Evolutionary conservation across 2,113 vertebrate species (phyloP).

Genomic region (Nothobranchius furzeri): DNA sequence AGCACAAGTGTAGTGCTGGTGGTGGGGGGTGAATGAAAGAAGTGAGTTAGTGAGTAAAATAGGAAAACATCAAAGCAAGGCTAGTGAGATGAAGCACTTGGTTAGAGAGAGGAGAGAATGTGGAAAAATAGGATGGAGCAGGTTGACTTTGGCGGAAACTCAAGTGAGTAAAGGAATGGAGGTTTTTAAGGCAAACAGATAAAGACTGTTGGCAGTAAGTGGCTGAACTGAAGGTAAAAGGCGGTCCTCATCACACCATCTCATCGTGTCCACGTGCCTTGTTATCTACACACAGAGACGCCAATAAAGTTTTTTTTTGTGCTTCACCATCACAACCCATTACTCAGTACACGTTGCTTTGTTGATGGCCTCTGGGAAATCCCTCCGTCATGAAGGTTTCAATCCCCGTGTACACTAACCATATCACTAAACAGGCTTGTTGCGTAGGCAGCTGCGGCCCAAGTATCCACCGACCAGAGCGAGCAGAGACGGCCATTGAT

Average conservation of each 20-base stretch:
- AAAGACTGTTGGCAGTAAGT: conserved; percentile 17
- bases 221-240: conserved; percentile 27
- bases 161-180: conserved; percentile 30
- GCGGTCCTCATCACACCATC: conserved; percentile 44
- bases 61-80: conserved; percentile 36
- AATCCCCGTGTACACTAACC: conserved; percentile 49
- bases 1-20: neutral
- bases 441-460: conserved; percentile 25
- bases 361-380: conserved; percentile 41
- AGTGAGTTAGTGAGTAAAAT: conserved; percentile 38
- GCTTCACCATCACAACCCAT: conserved; percentile 46
- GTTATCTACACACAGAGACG: conserved; percentile 48
- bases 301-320: conserved; percentile 46
- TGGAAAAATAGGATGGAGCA: conserved; percentile 16
- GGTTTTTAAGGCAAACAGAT: conserved; percentile 27
- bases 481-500: conserved; percentile 50
- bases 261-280: conserved; percentile 46
- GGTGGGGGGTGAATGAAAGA: conserved; percentile 39
- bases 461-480: conserved; percentile 33
- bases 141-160: conserved; percentile 19
- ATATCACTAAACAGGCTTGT: conserved; percentile 40
- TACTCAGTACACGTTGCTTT: conserved; percentile 51
- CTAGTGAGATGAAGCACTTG: conserved; percentile 39
- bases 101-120: conserved; percentile 33
- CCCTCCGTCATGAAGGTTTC: conserved; percentile 42